A percentile compares a stretch with the other conserved stretches of the same genome.
Conservation (phyloP, 2,888 invertebrate genomes). For the Odontocolon sp. region DNA sequence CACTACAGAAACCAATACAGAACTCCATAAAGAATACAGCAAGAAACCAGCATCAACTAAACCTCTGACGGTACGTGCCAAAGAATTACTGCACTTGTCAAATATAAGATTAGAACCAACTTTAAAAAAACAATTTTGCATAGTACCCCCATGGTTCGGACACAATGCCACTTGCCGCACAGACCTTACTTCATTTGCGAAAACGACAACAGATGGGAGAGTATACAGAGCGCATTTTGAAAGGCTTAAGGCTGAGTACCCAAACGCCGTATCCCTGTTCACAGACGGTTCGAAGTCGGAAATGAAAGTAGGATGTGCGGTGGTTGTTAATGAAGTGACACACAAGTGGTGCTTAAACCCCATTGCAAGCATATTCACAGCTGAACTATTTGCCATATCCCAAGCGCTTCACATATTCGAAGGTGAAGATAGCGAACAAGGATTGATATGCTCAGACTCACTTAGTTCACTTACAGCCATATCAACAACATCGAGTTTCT, state of each 20-base stretch:
- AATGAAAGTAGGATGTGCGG: neutral
- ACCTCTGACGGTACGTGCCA: neutral
- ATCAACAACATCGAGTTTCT: neutral
- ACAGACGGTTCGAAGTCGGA: neutral
- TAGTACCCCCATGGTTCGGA: neutral
- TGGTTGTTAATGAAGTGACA: neutral
- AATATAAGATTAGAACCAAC: neutral
- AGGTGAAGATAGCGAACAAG: neutral
- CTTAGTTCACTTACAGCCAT: neutral
- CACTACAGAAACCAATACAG: neutral
- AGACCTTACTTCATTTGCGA: neutral
- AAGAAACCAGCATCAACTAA: neutral
- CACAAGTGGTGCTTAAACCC: neutral
- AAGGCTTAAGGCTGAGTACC: neutral
- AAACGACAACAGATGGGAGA: neutral
- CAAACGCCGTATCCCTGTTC: neutral
- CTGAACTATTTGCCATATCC: neutral
- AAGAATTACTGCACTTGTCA: neutral
- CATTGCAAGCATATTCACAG: neutral
- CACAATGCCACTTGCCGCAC: neutral
- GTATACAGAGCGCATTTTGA: neutral
- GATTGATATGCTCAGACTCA: neutral
- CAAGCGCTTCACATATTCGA: neutral
- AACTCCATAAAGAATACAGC: neutral
- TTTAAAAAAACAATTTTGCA: neutral